Evolutionary conservation across 2,797 vertebrate genomes (phyloP).

Genomic region (Cuniculus paca): DNA sequence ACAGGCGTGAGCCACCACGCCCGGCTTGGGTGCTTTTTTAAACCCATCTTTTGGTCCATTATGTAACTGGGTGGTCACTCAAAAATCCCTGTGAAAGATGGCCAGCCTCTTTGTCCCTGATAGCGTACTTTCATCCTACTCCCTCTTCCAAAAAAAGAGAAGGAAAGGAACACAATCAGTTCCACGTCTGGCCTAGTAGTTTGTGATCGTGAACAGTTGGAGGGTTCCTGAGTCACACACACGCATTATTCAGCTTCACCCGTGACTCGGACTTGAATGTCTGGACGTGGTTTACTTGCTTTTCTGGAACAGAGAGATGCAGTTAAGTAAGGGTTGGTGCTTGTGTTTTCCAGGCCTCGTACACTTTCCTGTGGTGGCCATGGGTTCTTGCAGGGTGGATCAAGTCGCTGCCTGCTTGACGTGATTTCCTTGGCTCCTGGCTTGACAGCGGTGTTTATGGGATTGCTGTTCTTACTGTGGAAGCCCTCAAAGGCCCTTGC

Average conservation of each 20-base stretch:
- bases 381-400: not conserved
- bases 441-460: not conserved
- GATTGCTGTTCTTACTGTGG: not conserved
- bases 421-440: not conserved
- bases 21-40: not conserved
- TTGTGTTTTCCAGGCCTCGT: not conserved
- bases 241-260: accelerated
- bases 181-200: not conserved
- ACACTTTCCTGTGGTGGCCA: accelerated
- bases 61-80: not conserved
- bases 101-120: not conserved
- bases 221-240: accelerated
- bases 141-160: not conserved
- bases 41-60: not conserved
- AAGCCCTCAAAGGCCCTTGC: not conserved
- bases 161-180: not conserved
- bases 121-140: not conserved
- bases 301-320: not conserved
- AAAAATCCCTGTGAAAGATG: not conserved
- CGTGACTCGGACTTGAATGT: accelerated
- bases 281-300: not conserved
- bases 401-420: not conserved
- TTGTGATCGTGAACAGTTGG: accelerated
- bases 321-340: not conserved
- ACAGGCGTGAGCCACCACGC: too few species aligned